phyloP scores from a whole-genome alignment of 2,113 vertebrate genomes.

The Zapornia atra region DNA sequence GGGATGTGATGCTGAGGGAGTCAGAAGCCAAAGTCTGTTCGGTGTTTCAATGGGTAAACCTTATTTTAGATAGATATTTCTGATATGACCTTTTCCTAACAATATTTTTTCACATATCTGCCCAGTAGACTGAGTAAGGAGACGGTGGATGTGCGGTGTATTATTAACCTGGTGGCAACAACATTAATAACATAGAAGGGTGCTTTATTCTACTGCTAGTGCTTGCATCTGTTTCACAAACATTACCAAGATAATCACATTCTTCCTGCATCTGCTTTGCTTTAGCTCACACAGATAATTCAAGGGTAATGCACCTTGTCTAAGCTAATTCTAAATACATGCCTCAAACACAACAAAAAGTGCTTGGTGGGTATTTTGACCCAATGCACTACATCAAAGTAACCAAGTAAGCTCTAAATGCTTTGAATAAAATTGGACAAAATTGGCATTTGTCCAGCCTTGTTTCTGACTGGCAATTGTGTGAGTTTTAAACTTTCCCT shows the following conservation, averaged over 20 bases:
- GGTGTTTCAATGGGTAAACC: neutral
- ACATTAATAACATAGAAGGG: conserved; percentile 32
- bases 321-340: conserved; percentile 65
- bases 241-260: conserved; percentile 67
- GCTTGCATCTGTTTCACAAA: conserved; percentile 50
- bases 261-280: conserved; percentile 69
- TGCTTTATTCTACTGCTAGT: conserved; percentile 37
- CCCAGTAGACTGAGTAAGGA: neutral
- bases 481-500: neutral
- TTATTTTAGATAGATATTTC: conserved; percentile 18
- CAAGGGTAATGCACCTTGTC: conserved; percentile 72
- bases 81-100: neutral
- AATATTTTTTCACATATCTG: neutral
- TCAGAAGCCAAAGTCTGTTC: neutral
- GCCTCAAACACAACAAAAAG: conserved; percentile 39
- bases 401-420: conserved; percentile 35
- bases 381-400: conserved; percentile 50
- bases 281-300: conserved; percentile 68
- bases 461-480: conserved; percentile 45
- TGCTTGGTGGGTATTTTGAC: conserved; percentile 61
- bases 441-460: conserved; percentile 70
- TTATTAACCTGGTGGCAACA: conserved; percentile 53
- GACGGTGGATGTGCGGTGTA: neutral
- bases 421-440: conserved; percentile 53
- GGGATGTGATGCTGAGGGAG: neutral